A percentile compares a stretch with the other conserved stretches of the same genome.
Evolutionary conservation across 1,140 invertebrate species (phyloP).

Genomic region (Atta colombica): DNA sequence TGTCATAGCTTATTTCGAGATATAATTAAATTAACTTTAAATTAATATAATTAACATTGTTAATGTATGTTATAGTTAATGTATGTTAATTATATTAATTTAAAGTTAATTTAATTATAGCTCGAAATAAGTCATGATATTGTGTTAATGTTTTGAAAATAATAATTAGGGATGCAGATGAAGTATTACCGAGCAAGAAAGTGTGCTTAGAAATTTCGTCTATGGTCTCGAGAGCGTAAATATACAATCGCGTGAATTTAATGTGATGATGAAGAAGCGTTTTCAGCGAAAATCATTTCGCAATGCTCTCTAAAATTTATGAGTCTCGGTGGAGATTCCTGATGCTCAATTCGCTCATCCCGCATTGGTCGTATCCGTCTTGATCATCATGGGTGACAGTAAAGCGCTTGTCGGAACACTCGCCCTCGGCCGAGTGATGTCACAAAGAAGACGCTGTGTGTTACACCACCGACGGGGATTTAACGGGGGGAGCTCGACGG

Average conservation of each 20-base stretch:
- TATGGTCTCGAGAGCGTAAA: not conserved
- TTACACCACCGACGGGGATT: conserved; percentile 65
- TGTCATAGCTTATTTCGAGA: too few relatives aligned
- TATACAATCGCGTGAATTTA: not conserved
- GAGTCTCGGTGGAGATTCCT: not conserved
- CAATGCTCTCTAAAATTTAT: conserved; percentile 11
- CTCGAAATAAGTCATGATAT: too few relatives aligned
- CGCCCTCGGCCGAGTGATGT: conserved; percentile 36
- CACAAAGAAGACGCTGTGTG: conserved; percentile 59
- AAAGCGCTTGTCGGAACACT: not conserved
- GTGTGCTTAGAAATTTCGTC: not conserved
- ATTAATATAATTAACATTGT: too few relatives aligned
- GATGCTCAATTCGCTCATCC: not conserved
- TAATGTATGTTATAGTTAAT: too few relatives aligned
- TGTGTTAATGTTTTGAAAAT: not conserved
- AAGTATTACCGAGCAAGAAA: not conserved
- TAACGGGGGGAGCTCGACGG: conserved; percentile 66
- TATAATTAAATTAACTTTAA: too few relatives aligned
- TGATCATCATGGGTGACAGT: conserved; percentile 14
- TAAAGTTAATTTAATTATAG: too few relatives aligned
- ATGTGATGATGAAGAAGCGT: not conserved
- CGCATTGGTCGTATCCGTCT: not conserved
- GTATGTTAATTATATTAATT: too few relatives aligned
- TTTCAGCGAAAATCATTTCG: not conserved
- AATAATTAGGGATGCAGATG: not conserved